A percentile compares a stretch with the other conserved stretches of the same genome.
phyloP scores from a whole-genome alignment of 64 coral and sea anemone genomes.

The Dendronephthya gigantea region DNA sequence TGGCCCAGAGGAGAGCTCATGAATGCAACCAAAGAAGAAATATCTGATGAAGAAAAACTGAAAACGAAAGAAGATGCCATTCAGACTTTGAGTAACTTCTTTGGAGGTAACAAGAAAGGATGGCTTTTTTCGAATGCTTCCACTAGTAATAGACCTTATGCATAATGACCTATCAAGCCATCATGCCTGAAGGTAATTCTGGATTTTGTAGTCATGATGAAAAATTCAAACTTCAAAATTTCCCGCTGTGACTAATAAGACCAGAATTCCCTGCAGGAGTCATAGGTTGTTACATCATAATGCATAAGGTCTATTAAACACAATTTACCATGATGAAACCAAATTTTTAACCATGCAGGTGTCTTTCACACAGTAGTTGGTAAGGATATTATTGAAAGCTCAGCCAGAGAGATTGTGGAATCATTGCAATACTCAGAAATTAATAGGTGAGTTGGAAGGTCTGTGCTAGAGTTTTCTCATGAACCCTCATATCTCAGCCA shows the following conservation, averaged over 20 bases:
- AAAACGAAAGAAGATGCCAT: conserved; percentile 29
- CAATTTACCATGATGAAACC: no score
- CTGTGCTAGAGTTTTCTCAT: no score
- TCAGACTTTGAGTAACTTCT: conserved; percentile 36
- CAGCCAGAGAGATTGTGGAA: conserved; percentile 44
- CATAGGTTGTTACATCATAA: no score
- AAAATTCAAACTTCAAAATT: no score
- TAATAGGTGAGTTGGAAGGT: conserved; percentile 58
- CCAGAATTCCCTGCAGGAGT: no score
- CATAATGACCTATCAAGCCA: neutral
- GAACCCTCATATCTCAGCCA: no score
- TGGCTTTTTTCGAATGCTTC: neutral
- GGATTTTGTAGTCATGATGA: no score
- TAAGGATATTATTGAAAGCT: conserved; percentile 21
- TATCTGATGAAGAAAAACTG: no score
- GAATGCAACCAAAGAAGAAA: no score
- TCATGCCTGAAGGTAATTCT: no score
- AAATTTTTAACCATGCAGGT: neutral
- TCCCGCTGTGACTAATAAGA: no score
- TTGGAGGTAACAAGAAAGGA: conserved; percentile 33
- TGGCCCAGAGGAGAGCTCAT: neutral
- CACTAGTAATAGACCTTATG: neutral
- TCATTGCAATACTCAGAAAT: conserved; percentile 55
- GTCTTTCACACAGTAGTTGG: conserved; percentile 39
- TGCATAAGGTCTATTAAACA: no score